These are phyloP conservation scores for Oedothorax gibbosus DNA, from an alignment of 1,140 invertebrate species.

Conservation along the genomic window DNA sequence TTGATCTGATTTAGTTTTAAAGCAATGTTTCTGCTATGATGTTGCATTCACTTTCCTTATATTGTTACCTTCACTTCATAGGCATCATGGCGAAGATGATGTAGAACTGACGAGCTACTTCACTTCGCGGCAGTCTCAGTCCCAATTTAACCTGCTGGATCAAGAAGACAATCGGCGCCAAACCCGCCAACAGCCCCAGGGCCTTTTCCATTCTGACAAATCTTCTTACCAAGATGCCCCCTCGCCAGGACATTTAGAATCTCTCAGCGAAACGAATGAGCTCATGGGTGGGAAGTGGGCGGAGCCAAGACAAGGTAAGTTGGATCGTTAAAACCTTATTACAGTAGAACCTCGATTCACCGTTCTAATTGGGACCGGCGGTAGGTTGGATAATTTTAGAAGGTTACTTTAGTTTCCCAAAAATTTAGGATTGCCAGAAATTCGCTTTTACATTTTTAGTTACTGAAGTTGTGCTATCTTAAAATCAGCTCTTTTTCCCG, in stretches of 20 bases:
- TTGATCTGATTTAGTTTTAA: too few species aligned
- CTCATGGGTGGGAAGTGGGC: conserved; percentile 59
- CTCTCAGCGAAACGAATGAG: conserved; percentile 50
- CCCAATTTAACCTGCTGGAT: conserved; percentile 48
- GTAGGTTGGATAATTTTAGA: too few species aligned
- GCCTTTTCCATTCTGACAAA: conserved; percentile 33
- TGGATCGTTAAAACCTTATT: neutral
- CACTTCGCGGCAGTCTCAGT: conserved; percentile 44
- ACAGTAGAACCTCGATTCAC: too few species aligned
- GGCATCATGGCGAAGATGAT: conserved; percentile 53
- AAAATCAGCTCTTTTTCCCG: too few species aligned
- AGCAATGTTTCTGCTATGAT: neutral
- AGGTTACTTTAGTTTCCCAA: too few species aligned
- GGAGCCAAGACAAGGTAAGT: conserved; percentile 22
- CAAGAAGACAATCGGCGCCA: conserved; percentile 55
- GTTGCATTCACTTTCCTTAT: neutral
- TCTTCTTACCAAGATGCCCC: conserved; percentile 9
- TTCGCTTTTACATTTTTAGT: too few species aligned
- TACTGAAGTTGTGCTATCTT: too few species aligned
- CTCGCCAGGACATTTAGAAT: conserved; percentile 45
- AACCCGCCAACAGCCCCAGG: conserved; percentile 29
- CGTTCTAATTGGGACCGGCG: too few species aligned
- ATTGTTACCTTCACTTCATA: neutral
- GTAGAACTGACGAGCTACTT: conserved; percentile 61
- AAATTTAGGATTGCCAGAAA: too few species aligned